Evolutionary conservation across 2,888 invertebrate species (phyloP), one percentile per base, ranked within the genome.

Genomic region (Andrena flavipes): DNA sequence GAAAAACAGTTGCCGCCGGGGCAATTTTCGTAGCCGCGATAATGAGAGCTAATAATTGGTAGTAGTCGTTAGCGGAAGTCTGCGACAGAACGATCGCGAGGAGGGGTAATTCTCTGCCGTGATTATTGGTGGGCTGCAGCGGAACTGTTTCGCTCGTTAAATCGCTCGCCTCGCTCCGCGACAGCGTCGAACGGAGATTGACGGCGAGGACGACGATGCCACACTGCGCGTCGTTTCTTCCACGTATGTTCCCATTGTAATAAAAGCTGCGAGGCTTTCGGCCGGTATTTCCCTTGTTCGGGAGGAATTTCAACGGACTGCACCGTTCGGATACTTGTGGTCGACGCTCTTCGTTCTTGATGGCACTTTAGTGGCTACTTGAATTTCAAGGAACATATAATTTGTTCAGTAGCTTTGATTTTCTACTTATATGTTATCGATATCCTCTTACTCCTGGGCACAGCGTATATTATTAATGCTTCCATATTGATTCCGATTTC

Each of bases 41-140:
- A 87, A 88, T 76, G 78, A 82, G 65, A 84, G 82, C 74, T 86
- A 86, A 87, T 80, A 82, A 87, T 85, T 80, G 77, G 70, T 72
- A 59, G 70, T 78, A 82, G 77, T 83, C 80, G 80, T 87, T 85
- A 80, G 83, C 80, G 83, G 80, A 83, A 83, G 71, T 76, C 68
- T 76, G 85, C 75, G 75, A 85, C 73, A 56, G 77, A 70, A 54
- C 56, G 67, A 74, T 84, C 79, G 75, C 60, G 73, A 64, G 49
- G 60, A 82, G 75, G 78, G 67, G 70, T 84, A 87, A 84, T 85
- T 78, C 71, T 65, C 76, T 59, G 65, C n/a, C 29, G 63, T 73
- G 77, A 85, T 85, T 85, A 87, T 85, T 59, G 76, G 76, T 64
- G 67, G 59, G 60, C 69, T 51, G 73, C 64, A 35, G 51, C 51